Evolutionary conservation across 2,797 vertebrate species (phyloP).

Genomic region (Falco berigora): DNA sequence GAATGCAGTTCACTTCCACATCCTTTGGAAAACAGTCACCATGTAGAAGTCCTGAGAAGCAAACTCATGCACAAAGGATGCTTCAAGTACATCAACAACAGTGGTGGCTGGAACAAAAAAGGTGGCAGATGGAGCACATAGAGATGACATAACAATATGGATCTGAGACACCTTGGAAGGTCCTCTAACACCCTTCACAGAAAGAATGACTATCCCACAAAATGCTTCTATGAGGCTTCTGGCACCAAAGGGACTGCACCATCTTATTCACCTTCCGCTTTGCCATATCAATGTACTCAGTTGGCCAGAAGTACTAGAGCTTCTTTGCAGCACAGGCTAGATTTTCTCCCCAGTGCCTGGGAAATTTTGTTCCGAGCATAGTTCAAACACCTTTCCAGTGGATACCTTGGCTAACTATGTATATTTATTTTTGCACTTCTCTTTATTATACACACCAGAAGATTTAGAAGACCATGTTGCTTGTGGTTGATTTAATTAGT

Average conservation of each 20-base stretch:
- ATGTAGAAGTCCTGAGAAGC: not conserved
- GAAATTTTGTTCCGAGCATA: not conserved
- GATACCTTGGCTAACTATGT: not conserved
- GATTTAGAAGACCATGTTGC: not conserved
- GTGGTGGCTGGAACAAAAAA: not conserved
- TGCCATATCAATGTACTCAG: rapidly evolving
- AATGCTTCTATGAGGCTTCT: not conserved
- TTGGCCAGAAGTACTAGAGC: not conserved
- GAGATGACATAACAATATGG: not conserved
- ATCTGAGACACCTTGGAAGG: not conserved
- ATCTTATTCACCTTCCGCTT: not conserved
- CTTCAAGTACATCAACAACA: not conserved
- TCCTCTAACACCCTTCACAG: not conserved
- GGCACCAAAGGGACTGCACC: not conserved
- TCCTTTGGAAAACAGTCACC: not conserved
- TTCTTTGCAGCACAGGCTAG: not conserved
- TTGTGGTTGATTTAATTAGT: conserved; percentile 20
- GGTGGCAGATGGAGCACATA: rapidly evolving
- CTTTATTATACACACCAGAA: not conserved
- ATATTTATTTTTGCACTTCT: not conserved
- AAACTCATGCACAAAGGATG: not conserved
- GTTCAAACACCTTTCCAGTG: not conserved
- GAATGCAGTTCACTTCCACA: not conserved
- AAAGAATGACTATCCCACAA: not conserved
- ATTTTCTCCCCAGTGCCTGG: not conserved